Evolutionary conservation across 2,797 vertebrate genomes (phyloP).

Genomic region (Cyprinella venusta): DNA sequence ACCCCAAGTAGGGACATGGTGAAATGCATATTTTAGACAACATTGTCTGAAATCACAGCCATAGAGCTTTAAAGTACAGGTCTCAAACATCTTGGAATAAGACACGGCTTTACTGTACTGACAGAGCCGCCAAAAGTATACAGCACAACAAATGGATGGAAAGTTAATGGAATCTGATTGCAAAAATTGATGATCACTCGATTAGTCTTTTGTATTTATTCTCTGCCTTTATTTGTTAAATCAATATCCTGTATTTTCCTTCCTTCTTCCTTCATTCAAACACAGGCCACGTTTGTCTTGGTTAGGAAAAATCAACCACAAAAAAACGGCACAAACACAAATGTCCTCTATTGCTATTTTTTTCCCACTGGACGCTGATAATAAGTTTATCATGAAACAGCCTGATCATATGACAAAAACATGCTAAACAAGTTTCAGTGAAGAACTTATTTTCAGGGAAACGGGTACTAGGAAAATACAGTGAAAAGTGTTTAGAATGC

Average conservation of each 20-base stretch:
- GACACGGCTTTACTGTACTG: neutral
- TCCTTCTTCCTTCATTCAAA: neutral
- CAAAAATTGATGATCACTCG: neutral
- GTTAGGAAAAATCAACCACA: neutral
- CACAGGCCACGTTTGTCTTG: neutral
- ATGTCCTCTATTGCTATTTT: neutral
- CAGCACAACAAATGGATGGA: neutral
- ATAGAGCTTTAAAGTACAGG: slow-evolving; percentile 39
- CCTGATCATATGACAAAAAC: slow-evolving; percentile 13
- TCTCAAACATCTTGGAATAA: neutral
- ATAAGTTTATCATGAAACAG: neutral
- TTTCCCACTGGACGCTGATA: neutral
- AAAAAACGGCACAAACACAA: neutral
- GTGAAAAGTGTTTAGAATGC: slow-evolving; percentile 14
- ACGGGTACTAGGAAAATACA: neutral
- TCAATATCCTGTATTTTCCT: neutral
- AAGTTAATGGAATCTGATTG: neutral
- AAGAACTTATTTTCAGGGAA: slow-evolving; percentile 6
- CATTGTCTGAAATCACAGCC: slow-evolving; percentile 10
- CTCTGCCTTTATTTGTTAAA: neutral
- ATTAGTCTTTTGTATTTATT: neutral
- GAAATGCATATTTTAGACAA: slow-evolving; percentile 21
- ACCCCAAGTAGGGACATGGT: neutral
- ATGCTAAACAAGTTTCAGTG: slow-evolving; percentile 4
- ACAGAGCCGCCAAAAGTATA: slow-evolving; percentile 3